These are phyloP conservation scores for Drosophila borealis DNA, from an alignment of 2,888 invertebrate genomes.

Conservation along the genomic window DNA sequence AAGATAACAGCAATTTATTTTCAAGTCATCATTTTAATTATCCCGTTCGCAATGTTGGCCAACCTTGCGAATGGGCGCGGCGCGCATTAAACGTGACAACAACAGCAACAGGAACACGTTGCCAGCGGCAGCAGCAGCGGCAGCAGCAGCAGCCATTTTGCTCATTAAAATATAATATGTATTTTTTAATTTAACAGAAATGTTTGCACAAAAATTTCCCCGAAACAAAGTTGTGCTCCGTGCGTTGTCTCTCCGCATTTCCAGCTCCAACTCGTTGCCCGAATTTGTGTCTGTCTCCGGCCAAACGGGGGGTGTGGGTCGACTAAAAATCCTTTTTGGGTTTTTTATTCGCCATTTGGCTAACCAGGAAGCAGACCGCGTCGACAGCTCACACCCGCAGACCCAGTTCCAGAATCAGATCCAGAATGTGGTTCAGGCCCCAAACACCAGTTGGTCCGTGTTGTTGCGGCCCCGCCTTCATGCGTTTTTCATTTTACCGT, in stretches of 20 bases:
- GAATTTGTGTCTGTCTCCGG: constrained; percentile 48
- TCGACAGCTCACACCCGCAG: constrained; percentile 9
- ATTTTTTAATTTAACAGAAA: constrained; percentile 84
- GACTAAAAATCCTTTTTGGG: constrained; percentile 32
- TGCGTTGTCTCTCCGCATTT: constrained; percentile 51
- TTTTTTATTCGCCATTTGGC: constrained; percentile 55
- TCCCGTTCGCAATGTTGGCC: constrained; percentile 77
- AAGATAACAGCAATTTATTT: constrained; percentile 84
- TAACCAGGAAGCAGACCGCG: constrained; percentile 49
- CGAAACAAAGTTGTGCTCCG: constrained; percentile 71
- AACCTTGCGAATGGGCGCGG: constrained; percentile 70
- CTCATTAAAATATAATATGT: constrained; percentile 84
- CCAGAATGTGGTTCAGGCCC: constrained; percentile 10
- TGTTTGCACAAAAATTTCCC: constrained; percentile 83
- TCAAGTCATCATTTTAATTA: constrained; percentile 84
- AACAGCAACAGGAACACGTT: constrained; percentile 24
- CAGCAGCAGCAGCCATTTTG: constrained; percentile 74
- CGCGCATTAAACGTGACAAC: constrained; percentile 73
- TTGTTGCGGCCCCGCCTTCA: constrained; percentile 45
- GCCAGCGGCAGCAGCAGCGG: constrained; percentile 17
- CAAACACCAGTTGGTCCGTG: constrained; percentile 22
- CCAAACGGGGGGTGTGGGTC: constrained; percentile 14
- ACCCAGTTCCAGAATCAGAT: constrained; percentile 41
- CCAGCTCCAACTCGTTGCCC: constrained; percentile 38
- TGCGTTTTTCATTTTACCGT: constrained; percentile 69